Evolutionary conservation across 1,140 invertebrate genomes (phyloP).

Genomic region (Caenorhabditis latens): DNA sequence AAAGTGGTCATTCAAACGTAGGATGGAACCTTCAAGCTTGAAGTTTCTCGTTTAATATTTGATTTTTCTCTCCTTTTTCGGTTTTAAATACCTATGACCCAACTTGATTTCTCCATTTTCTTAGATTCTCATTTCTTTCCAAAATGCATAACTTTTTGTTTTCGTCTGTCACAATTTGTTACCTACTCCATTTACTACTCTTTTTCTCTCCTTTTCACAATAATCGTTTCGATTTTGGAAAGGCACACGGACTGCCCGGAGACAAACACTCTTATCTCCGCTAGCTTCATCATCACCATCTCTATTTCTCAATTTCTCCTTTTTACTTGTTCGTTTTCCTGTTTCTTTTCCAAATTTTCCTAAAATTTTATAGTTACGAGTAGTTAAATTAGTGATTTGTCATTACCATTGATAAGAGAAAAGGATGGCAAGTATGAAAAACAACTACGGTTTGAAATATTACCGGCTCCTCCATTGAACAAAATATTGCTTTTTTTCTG

Average conservation of each 20-base stretch:
- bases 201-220: background rate
- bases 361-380: background rate
- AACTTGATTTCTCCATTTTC: background rate
- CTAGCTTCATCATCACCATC: conserved; percentile 39
- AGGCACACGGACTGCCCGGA: background rate
- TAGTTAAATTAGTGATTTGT: conserved; percentile 4
- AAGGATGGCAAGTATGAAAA: background rate
- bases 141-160: conserved; percentile 45
- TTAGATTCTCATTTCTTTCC: conserved; percentile 17
- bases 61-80: background rate
- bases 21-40: background rate
- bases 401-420: too few species aligned
- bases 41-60: conserved; percentile 6
- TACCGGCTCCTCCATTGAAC: background rate
- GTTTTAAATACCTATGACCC: conserved; percentile 30
- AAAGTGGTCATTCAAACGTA: background rate
- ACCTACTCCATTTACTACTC: conserved; percentile 11
- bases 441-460: background rate
- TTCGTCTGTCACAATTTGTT: background rate
- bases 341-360: background rate
- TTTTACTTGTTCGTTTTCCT: conserved; percentile 14
- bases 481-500: background rate
- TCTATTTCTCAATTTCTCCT: conserved; percentile 1
- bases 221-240: conserved; percentile 2
- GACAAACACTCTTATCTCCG: conserved; percentile 50